These are phyloP conservation scores for Hippocampus comes DNA, from an alignment of 2,113 vertebrate species.

Conservation along the genomic window DNA sequence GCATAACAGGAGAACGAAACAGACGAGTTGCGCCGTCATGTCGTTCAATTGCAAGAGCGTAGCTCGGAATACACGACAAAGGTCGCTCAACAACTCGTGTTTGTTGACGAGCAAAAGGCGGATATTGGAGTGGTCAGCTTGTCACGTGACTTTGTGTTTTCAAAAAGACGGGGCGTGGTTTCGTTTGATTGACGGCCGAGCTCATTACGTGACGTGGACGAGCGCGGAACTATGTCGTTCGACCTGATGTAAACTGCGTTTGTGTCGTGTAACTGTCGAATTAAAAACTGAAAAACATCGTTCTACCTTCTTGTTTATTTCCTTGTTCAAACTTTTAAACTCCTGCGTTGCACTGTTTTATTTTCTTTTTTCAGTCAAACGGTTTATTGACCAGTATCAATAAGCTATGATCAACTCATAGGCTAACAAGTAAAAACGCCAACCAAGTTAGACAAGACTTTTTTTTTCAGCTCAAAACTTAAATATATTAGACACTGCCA, in stretches of 20 bases:
- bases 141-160: conserved; percentile 26
- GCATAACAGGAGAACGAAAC: conserved; percentile 11
- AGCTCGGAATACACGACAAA: not conserved
- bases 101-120: conserved; percentile 22
- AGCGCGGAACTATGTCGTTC: not conserved
- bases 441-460: no score
- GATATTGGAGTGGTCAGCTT: not conserved
- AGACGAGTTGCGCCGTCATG: not conserved
- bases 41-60: not conserved
- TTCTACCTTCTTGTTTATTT: not conserved
- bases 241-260: not conserved
- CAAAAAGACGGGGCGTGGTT: not conserved
- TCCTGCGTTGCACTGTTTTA: no score
- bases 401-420: not conserved
- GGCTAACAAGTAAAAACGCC: not conserved
- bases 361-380: no score
- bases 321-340: not conserved
- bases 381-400: no score
- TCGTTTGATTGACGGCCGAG: no score
- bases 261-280: not conserved
- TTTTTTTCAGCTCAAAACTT: not conserved
- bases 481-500: no score
- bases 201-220: not conserved
- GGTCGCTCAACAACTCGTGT: not conserved
- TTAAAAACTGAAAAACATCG: not conserved